These are phyloP conservation scores for Eumeta japonica DNA, from an alignment of 1,140 invertebrate species.

Conservation along the genomic window DNA sequence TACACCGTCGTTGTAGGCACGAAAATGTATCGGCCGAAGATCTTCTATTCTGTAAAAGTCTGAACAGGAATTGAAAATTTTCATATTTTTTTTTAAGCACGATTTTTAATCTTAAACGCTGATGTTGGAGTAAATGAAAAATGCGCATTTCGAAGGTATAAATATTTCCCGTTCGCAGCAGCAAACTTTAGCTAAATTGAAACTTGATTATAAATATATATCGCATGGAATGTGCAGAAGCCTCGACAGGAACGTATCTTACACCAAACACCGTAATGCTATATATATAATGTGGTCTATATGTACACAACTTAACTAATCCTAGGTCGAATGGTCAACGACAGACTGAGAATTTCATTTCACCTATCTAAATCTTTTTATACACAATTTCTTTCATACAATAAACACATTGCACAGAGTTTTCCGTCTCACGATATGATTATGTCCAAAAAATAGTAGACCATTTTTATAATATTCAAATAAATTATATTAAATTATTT, in stretches of 20 bases:
- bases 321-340: slow-evolving; percentile 41
- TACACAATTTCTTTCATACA: slow-evolving; percentile 47
- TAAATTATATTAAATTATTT: neutral
- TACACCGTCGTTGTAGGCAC: too few species aligned
- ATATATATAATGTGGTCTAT: slow-evolving; percentile 9
- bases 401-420: slow-evolving; percentile 49
- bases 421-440: slow-evolving; percentile 37
- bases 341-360: slow-evolving; percentile 48
- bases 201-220: slow-evolving; percentile 54
- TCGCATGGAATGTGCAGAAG: slow-evolving; percentile 41
- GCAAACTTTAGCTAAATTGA: slow-evolving; percentile 51
- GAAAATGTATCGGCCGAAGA: too few species aligned
- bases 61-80: too few species aligned
- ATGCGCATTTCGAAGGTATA: too few species aligned
- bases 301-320: slow-evolving; percentile 43
- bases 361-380: slow-evolving; percentile 46
- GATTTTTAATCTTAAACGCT: too few species aligned
- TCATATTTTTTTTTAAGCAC: too few species aligned
- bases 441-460: neutral
- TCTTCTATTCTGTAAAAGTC: too few species aligned
- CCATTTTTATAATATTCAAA: neutral
- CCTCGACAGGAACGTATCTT: slow-evolving; percentile 50
- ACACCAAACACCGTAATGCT: slow-evolving; percentile 42
- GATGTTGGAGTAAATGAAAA: too few species aligned
- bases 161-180: too few species aligned